Percentiles rank a stretch among this genome's conserved stretches.
Evolutionary conservation across 2,797 vertebrate species (phyloP).

Genomic region (Pygocentrus nattereri): DNA sequence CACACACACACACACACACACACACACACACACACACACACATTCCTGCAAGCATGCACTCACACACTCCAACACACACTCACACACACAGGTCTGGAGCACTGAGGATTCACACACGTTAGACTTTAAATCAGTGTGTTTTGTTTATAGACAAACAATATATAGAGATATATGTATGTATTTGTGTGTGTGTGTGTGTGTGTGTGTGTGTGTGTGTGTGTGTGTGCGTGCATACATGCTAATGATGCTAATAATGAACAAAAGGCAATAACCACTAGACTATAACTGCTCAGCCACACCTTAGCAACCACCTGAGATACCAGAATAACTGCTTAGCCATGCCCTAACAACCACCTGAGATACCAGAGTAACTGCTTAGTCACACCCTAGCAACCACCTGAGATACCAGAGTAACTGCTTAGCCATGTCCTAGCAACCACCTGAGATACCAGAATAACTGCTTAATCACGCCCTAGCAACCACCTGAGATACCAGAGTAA

Average conservation of each 20-base stretch:
- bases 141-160: neutral
- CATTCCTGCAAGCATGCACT: neutral
- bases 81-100: neutral
- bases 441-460: too few relatives aligned
- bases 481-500: too few relatives aligned
- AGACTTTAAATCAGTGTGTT: neutral
- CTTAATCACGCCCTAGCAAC: too few relatives aligned
- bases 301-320: too few relatives aligned
- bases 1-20: constrained; percentile 18
- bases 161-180: neutral
- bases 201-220: neutral
- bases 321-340: too few relatives aligned
- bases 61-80: constrained; percentile 2
- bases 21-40: constrained; percentile 24
- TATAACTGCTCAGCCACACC: too few relatives aligned
- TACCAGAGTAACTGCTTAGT: too few relatives aligned
- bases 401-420: too few relatives aligned
- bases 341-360: too few relatives aligned
- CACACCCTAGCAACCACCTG: too few relatives aligned
- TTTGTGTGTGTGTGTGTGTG: neutral
- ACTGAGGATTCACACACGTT: neutral
- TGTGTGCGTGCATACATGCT: neutral
- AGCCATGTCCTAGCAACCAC: too few relatives aligned
- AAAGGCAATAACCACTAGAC: too few relatives aligned
- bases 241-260: neutral